A percentile compares a stretch with the other conserved stretches of the same genome.
These are phyloP conservation scores for Lithophane semibrunnea DNA, from an alignment of 2,888 invertebrate species.

Conservation along the genomic window DNA sequence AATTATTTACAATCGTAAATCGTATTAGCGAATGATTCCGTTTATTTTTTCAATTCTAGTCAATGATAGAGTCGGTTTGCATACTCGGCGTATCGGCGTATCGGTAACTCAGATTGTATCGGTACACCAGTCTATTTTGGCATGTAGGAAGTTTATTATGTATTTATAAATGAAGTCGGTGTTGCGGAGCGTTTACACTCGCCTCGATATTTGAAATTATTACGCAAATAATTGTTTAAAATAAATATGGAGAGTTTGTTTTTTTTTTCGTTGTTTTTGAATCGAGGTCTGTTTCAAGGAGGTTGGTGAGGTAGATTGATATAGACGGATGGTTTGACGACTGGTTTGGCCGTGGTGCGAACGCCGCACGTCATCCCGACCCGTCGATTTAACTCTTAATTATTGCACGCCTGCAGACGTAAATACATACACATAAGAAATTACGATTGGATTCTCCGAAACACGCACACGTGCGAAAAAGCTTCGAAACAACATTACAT, in stretches of 20 bases:
- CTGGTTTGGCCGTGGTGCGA: conserved; percentile 32
- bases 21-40: conserved; percentile 76
- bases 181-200: conserved; percentile 59
- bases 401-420: conserved; percentile 30
- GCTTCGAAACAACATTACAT: neutral
- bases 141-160: conserved; percentile 73
- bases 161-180: conserved; percentile 72
- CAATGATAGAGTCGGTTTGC: conserved; percentile 74
- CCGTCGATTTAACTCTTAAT: conserved; percentile 37
- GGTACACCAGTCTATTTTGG: conserved; percentile 71
- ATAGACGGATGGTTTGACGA: conserved; percentile 34
- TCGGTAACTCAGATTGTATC: conserved; percentile 67
- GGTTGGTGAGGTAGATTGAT: conserved; percentile 26
- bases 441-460: conserved; percentile 38
- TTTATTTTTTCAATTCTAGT: conserved; percentile 82
- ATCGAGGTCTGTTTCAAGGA: conserved; percentile 51
- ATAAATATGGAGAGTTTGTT: conserved; percentile 55
- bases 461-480: neutral
- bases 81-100: conserved; percentile 70
- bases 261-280: conserved; percentile 46
- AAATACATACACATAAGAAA: conserved; percentile 37
- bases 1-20: conserved; percentile 86
- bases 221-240: conserved; percentile 63
- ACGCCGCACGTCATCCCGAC: conserved; percentile 30
- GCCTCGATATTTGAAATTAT: conserved; percentile 57